phyloP scores from a whole-genome alignment of 2,113 vertebrate species.

The Anoura caudifer region DNA sequence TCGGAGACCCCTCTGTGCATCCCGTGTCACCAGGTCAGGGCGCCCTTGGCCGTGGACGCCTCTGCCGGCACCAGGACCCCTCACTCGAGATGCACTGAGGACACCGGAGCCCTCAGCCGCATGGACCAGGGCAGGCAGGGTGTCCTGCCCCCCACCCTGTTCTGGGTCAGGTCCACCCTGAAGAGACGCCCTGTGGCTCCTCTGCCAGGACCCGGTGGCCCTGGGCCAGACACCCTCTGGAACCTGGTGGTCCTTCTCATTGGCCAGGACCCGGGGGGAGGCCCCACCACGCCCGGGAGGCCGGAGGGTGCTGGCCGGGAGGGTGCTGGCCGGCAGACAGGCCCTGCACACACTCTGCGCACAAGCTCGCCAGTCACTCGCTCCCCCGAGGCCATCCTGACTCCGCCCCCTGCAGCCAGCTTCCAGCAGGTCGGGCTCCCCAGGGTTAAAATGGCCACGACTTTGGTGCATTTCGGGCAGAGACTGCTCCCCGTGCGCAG shows the following conservation, averaged over 20 bases:
- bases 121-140: neutral
- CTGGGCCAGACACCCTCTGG: too few relatives aligned
- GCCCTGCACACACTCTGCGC: neutral
- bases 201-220: neutral
- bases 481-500: accelerated
- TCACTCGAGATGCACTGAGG: accelerated
- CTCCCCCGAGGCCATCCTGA: neutral
- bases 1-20: accelerated
- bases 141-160: too few relatives aligned
- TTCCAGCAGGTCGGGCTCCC: neutral
- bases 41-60: neutral
- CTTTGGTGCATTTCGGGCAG: neutral
- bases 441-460: too few relatives aligned
- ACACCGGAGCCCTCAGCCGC: neutral
- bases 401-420: too few relatives aligned
- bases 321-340: neutral
- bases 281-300: neutral
- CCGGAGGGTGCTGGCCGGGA: neutral
- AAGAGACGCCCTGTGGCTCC: neutral
- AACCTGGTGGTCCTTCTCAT: accelerated
- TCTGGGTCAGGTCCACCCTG: neutral
- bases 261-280: neutral
- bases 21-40: neutral
- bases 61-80: too few relatives aligned
- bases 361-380: too few relatives aligned